A percentile compares a stretch with the other conserved stretches of the same genome.
Evolutionary conservation across 2,113 vertebrate species (phyloP).

Genomic region (Bos indicus): DNA sequence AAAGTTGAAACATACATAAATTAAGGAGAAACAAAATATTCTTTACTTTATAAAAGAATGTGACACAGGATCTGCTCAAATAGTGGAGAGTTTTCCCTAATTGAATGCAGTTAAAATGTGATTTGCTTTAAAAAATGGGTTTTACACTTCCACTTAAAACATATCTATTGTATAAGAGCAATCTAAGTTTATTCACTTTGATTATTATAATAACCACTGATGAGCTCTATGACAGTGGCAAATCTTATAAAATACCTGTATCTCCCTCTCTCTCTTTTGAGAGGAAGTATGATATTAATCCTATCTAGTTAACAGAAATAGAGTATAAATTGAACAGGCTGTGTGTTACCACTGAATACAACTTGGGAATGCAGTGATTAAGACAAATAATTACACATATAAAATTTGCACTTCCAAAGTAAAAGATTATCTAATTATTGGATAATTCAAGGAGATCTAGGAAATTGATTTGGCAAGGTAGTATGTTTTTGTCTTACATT

Average conservation of each 20-base stretch:
- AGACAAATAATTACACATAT: neutral
- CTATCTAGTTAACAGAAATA: conserved; percentile 30
- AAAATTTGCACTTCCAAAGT: conserved; percentile 19
- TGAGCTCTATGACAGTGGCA: neutral
- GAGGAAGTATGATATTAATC: conserved; percentile 15
- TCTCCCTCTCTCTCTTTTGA: neutral
- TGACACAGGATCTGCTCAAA: neutral
- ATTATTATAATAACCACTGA: conserved; percentile 51
- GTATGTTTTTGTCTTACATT: neutral
- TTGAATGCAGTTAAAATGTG: conserved; percentile 33
- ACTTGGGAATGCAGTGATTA: conserved; percentile 8
- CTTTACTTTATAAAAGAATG: conserved; percentile 5
- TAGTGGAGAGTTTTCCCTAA: neutral
- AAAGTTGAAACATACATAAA: neutral
- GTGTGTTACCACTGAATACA: neutral
- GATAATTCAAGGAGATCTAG: conserved; percentile 1
- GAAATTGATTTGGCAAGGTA: neutral
- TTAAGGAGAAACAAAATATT: neutral
- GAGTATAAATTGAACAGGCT: neutral
- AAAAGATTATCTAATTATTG: conserved; percentile 10
- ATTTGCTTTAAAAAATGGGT: conserved; percentile 40
- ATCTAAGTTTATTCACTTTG: conserved; percentile 29
- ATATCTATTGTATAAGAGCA: conserved; percentile 14
- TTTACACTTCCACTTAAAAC: conserved; percentile 33
- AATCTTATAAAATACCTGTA: conserved; percentile 13